Conservation (phyloP, 2,797 vertebrate genomes). For the Rhinichthys osculus region DNA sequence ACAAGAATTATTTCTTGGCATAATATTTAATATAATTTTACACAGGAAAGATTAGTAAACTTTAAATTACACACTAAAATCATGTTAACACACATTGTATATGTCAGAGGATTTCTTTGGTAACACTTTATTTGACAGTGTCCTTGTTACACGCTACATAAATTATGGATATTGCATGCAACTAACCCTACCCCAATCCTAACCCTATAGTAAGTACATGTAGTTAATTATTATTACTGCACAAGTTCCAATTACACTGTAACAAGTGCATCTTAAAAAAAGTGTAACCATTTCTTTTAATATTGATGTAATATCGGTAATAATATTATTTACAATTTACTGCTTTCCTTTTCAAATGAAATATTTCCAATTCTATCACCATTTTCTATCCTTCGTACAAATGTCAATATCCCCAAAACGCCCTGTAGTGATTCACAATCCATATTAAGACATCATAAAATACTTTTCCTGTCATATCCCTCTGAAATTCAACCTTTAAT, state of each 20-base stretch:
- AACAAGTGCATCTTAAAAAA: too few relatives aligned
- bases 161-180: too few relatives aligned
- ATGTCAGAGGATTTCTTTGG: too few relatives aligned
- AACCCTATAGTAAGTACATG: too few relatives aligned
- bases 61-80: neutral
- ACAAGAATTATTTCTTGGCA: neutral
- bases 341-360: neutral
- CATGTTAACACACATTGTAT: neutral
- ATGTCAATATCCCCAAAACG: neutral
- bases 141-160: too few relatives aligned
- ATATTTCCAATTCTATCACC: neutral
- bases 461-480: neutral
- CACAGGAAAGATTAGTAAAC: neutral
- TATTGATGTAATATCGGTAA: neutral
- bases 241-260: too few relatives aligned
- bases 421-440: neutral
- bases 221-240: too few relatives aligned
- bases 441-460: neutral
- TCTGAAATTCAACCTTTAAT: conserved; percentile 13
- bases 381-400: neutral
- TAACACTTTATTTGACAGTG: too few relatives aligned
- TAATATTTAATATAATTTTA: neutral
- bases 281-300: neutral
- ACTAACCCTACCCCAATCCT: too few relatives aligned
- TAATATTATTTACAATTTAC: neutral